Conservation (phyloP, 2,888 invertebrate genomes). For the Nymphalis urticae region DNA sequence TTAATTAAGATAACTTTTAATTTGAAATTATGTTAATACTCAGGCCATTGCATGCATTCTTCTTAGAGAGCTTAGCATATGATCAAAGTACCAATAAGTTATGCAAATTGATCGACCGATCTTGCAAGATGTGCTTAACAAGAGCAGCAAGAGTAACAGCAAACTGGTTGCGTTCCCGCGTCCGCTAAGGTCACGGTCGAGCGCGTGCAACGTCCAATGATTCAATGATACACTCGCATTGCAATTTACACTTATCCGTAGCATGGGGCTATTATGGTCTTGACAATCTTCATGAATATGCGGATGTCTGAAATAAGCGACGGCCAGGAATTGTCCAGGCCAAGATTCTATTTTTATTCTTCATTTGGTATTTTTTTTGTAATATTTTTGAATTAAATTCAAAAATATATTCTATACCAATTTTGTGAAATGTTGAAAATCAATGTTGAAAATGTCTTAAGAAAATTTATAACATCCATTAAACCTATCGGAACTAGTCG, state of each 20-base stretch:
- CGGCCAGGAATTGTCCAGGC: not conserved
- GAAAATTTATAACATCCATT: conserved; percentile 15
- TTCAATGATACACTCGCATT: conserved; percentile 20
- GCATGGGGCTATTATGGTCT: conserved; percentile 9
- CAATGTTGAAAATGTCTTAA: not conserved
- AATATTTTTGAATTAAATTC: not conserved
- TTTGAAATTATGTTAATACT: too few species aligned
- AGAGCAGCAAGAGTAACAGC: conserved; percentile 15
- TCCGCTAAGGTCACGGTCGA: conserved; percentile 49
- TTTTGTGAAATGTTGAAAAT: too few species aligned
- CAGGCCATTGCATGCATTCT: too few species aligned
- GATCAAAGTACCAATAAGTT: conserved; percentile 1
- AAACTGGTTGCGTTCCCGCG: conserved; percentile 32
- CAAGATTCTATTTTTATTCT: not conserved
- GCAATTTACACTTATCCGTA: conserved; percentile 17
- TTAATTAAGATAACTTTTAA: too few species aligned
- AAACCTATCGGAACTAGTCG: conserved; percentile 15
- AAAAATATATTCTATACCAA: not conserved
- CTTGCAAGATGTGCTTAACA: conserved; percentile 2
- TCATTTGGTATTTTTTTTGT: not conserved
- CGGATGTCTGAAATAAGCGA: conserved; percentile 11
- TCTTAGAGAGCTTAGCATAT: not conserved
- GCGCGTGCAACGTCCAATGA: conserved; percentile 34
- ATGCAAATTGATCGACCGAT: conserved; percentile 5
- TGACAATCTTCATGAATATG: conserved; percentile 4